Evolutionary conservation across 2,888 invertebrate species (phyloP), one percentile per base, ranked within the genome.

Genomic region (Cyclophora albipunctata): DNA sequence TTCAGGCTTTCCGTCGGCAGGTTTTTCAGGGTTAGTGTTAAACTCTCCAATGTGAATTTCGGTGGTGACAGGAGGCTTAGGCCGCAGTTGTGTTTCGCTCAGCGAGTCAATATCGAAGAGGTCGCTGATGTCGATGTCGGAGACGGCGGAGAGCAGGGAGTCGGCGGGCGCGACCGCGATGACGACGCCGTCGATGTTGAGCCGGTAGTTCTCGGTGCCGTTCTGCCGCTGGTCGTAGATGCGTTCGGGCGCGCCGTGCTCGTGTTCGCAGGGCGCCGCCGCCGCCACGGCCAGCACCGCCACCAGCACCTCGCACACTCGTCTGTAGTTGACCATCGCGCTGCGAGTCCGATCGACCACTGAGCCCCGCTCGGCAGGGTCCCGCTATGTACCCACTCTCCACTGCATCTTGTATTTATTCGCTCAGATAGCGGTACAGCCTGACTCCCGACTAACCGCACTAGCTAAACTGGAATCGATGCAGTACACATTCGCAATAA

Each of bases 221-320:
- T 94, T 95, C 73, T 95, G 95, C 4, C 94, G 82, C 70, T 95
- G 94, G 76, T 95, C 95, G 73, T 91, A 92, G 57, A 51, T 37
- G 6, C 59, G 42, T 44, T 61, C 54, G 41, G 54, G 57, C 47
- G 62, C 64, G 53, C 78, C 75, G n/a, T 71, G 65, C 3, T 78
- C 75, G n/a, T 72, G 65, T 3, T 71, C 62, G 3, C 80, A 73
- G 0, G 84, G 81, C 0, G 76, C 71, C 2, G 59, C 64, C 3
- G 64, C 50, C 3, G 65, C 60, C 45, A 69, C 49, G 34, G 74
- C 50, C 50, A 63, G 65, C 42, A 69, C 59, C 34, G 81, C 50
- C 48, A 81, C 57, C 52, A 72, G 80, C 56, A 75, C 80, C 59
- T 82, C 84, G 69, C 81, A 84, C 50, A 84, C 73, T 47, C 84